These are phyloP conservation scores for Potorous gilbertii DNA, from an alignment of 2,797 vertebrate genomes.

Conservation along the genomic window DNA sequence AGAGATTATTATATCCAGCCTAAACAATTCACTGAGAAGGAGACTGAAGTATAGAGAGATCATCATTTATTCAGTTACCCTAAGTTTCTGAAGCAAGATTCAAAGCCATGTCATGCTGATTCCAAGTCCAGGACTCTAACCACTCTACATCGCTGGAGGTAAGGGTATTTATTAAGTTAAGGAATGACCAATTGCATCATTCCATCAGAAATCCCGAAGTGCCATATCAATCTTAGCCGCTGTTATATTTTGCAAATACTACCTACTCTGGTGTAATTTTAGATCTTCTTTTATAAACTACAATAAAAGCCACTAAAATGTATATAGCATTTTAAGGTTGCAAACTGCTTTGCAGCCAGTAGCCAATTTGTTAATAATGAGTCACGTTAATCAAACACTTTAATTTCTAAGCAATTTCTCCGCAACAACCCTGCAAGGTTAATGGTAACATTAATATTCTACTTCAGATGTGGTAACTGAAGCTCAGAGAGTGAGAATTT, in stretches of 20 bases:
- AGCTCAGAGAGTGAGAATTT: neutral
- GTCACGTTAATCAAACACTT: neutral
- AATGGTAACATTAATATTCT: neutral
- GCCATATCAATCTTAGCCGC: neutral
- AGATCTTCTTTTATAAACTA: neutral
- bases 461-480: neutral
- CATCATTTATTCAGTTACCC: neutral
- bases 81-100: neutral
- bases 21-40: neutral
- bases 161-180: neutral
- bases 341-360: neutral
- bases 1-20: neutral
- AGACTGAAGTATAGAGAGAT: neutral
- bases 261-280: neutral
- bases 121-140: neutral
- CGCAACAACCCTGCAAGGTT: neutral
- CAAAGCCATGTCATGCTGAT: neutral
- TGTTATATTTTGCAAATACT: neutral
- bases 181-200: neutral
- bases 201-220: neutral
- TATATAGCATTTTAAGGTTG: neutral
- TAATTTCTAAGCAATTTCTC: neutral
- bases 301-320: neutral
- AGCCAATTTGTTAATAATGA: neutral
- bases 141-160: neutral